Conservation (phyloP, 2,888 invertebrate genomes). For the Noctua pronuba region DNA sequence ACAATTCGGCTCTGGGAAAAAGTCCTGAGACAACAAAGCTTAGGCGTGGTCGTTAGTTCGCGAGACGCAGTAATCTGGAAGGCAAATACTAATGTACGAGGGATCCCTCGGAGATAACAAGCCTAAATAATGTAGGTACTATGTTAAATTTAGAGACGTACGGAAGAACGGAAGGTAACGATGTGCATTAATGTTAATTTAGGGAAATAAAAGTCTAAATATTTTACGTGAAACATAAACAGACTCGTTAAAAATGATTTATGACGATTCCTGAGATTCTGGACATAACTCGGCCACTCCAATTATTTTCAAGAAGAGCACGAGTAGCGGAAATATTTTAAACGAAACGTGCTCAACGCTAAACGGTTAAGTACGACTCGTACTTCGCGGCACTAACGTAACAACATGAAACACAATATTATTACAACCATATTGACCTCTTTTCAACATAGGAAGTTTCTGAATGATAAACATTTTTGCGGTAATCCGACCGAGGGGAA, state of each 20-base stretch:
- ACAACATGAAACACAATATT: conserved; percentile 36
- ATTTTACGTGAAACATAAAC: conserved; percentile 66
- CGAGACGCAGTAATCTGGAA: conserved; percentile 55
- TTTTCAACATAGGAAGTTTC: conserved; percentile 33
- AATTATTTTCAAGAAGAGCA: conserved; percentile 80
- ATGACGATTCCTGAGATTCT: conserved; percentile 73
- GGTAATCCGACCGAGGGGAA: conserved; percentile 44
- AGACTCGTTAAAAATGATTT: conserved; percentile 71
- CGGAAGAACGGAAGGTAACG: conserved; percentile 46
- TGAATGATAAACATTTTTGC: conserved; percentile 52
- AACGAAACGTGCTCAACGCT: conserved; percentile 72
- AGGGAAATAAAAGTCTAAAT: conserved; percentile 48
- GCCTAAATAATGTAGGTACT: conserved; percentile 44
- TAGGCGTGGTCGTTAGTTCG: conserved; percentile 49
- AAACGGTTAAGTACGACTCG: conserved; percentile 64
- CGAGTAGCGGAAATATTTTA: conserved; percentile 71
- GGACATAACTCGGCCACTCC: conserved; percentile 77
- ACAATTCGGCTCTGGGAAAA: conserved; percentile 37
- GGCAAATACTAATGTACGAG: conserved; percentile 57
- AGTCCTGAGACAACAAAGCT: conserved; percentile 46
- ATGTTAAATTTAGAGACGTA: conserved; percentile 47
- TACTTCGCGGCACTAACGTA: conserved; percentile 29
- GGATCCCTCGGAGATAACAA: conserved; percentile 37
- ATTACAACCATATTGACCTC: conserved; percentile 37
- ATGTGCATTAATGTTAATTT: conserved; percentile 53